These are phyloP conservation scores for Phasia obesa DNA, from an alignment of 2,888 invertebrate genomes.

Conservation along the genomic window DNA sequence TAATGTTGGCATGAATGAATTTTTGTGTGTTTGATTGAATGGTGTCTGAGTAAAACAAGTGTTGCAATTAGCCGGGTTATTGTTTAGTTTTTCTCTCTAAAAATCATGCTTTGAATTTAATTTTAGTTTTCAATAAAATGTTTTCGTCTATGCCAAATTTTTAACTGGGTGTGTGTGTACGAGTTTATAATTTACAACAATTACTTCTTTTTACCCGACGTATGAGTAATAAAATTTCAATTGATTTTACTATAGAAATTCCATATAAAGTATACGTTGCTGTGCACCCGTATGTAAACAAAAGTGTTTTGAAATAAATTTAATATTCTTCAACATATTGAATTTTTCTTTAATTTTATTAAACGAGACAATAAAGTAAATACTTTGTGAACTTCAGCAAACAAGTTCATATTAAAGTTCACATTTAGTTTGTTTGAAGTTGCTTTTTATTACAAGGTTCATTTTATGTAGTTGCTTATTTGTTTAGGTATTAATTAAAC, in stretches of 20 bases:
- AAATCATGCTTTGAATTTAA: conserved; percentile 74
- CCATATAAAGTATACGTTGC: conserved; percentile 32
- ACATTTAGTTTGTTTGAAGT: conserved; percentile 13
- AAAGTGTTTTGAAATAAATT: conserved; percentile 36
- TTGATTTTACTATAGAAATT: conserved; percentile 27
- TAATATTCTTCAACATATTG: conserved; percentile 41
- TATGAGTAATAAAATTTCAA: conserved; percentile 58
- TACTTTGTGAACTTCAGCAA: conserved; percentile 40
- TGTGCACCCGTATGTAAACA: background rate
- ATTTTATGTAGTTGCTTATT: conserved; percentile 52
- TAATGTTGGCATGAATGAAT: conserved; percentile 38
- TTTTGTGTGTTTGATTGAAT: conserved; percentile 14
- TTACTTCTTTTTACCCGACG: conserved; percentile 57
- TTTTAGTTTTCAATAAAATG: conserved; percentile 20
- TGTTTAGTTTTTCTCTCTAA: conserved; percentile 75
- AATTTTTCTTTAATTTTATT: conserved; percentile 38
- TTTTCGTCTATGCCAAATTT: background rate
- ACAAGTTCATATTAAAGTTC: too few relatives aligned
- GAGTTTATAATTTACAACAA: conserved; percentile 43
- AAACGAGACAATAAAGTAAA: background rate
- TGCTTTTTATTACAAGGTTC: conserved; percentile 7
- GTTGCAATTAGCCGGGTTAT: conserved; percentile 80
- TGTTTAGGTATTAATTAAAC: conserved; percentile 66
- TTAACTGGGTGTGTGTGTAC: background rate
- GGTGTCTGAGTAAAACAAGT: conserved; percentile 75